Conservation (phyloP, 2,113 vertebrate genomes). For the Mesocricetus auratus region DNA sequence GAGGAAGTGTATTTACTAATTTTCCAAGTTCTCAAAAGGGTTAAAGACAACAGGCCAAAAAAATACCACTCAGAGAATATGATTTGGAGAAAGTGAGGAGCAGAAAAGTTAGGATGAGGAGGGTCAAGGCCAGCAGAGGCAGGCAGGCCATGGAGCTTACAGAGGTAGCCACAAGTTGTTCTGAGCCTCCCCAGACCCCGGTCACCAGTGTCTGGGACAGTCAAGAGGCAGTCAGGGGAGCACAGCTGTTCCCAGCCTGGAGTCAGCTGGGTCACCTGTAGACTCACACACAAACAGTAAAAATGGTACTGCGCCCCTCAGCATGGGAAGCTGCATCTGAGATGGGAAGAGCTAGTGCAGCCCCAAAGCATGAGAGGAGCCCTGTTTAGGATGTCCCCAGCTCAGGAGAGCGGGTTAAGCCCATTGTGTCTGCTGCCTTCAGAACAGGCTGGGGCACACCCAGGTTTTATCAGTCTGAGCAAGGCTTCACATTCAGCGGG, state of each 20-base stretch:
- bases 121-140: background rate
- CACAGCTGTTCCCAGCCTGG: background rate
- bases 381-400: background rate
- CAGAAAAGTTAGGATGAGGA: background rate
- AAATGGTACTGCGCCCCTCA: background rate
- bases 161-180: background rate
- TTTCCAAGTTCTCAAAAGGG: background rate
- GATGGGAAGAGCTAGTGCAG: background rate
- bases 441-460: background rate
- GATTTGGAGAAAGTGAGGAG: background rate
- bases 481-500: background rate
- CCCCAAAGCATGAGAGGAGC: background rate
- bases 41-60: background rate
- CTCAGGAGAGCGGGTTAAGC: background rate
- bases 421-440: background rate
- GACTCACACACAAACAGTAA: background rate
- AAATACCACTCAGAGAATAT: background rate
- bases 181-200: background rate
- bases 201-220: background rate
- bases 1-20: background rate
- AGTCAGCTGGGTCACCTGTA: background rate
- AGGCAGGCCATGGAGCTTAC: background rate
- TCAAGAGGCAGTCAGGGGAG: no score
- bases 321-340: background rate
- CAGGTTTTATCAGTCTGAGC: background rate